Evolutionary conservation across 35 echinoderm and acorn worm species (phyloP).

Genomic region (Holothuria glaberrima): DNA sequence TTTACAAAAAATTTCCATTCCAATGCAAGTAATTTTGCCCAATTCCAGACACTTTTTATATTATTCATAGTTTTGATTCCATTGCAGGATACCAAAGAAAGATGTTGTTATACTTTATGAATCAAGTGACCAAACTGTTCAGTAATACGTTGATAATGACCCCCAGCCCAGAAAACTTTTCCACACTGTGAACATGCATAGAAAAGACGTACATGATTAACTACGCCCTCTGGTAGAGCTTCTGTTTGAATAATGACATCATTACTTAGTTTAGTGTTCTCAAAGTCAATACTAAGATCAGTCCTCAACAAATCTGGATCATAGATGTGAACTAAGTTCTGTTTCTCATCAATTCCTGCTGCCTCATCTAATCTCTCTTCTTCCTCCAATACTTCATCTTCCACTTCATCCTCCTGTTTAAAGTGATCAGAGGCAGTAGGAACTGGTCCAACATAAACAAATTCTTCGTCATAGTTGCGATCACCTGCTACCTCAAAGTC

Average conservation of each 20-base stretch:
- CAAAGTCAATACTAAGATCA: constrained; percentile 34
- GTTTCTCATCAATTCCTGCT: not conserved
- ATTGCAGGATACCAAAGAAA: too few relatives aligned
- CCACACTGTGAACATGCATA: constrained; percentile 46
- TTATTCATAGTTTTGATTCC: too few relatives aligned
- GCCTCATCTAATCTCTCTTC: not conserved
- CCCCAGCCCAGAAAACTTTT: constrained; percentile 44
- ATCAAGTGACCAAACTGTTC: constrained; percentile 46
- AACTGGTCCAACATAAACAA: constrained; percentile 33
- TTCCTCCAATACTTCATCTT: not conserved
- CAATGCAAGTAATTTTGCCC: too few relatives aligned
- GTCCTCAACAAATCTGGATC: constrained; percentile 12
- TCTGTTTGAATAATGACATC: not conserved
- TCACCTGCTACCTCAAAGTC: constrained; percentile 25
- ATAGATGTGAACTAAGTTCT: not conserved
- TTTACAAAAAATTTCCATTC: too few relatives aligned
- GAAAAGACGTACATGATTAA: not conserved
- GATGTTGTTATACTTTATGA: not conserved
- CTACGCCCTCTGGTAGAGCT: not conserved
- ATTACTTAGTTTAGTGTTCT: constrained; percentile 14
- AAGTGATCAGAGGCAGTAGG: not conserved
- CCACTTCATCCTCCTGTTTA: not conserved
- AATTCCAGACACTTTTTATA: too few relatives aligned
- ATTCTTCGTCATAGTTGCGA: not conserved
- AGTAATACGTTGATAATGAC: constrained; percentile 21